Percentiles rank a stretch among this genome's conserved stretches.
phyloP scores from a whole-genome alignment of 2,888 invertebrate genomes.

The Doris montereyensis region DNA sequence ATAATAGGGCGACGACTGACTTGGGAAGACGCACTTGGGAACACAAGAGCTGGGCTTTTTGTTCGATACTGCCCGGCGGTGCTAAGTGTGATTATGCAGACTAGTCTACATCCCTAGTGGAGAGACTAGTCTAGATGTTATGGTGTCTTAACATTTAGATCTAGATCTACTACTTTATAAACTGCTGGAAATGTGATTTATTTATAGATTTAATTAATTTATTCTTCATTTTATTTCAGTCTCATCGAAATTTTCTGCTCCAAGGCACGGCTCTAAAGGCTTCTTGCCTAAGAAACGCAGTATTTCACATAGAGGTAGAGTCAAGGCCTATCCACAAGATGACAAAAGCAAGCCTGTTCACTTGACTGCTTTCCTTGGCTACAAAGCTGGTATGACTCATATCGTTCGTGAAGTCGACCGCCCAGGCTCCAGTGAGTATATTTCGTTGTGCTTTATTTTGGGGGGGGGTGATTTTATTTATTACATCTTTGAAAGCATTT shows the following conservation, averaged over 20 bases:
- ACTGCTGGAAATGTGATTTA: background rate
- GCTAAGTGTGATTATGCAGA: no score
- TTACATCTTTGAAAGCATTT: background rate
- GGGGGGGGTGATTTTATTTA: no score
- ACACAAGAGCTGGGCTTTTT: no score
- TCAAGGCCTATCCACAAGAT: slow-evolving; percentile 99
- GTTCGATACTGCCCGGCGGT: no score
- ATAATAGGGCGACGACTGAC: no score
- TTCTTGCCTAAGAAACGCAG: slow-evolving; percentile 99
- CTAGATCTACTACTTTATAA: no score
- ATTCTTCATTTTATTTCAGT: slow-evolving; percentile 78
- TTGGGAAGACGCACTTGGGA: no score
- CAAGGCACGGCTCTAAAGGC: slow-evolving; percentile 99
- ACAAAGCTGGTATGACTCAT: slow-evolving; percentile 99
- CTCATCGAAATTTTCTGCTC: slow-evolving; percentile 99
- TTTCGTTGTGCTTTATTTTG: no score
- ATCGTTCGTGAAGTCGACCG: slow-evolving; percentile 98
- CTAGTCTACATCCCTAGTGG: no score
- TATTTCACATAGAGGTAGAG: slow-evolving; percentile 96
- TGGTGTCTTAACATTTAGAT: no score
- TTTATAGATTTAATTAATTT: background rate
- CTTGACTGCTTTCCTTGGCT: slow-evolving; percentile 96
- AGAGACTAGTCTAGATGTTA: no score
- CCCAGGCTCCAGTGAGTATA: slow-evolving; percentile 98
- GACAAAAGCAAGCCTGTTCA: slow-evolving; percentile 96